Evolutionary conservation across 2,797 vertebrate genomes (phyloP).

Genomic region (Yasuhikotakia modesta): DNA sequence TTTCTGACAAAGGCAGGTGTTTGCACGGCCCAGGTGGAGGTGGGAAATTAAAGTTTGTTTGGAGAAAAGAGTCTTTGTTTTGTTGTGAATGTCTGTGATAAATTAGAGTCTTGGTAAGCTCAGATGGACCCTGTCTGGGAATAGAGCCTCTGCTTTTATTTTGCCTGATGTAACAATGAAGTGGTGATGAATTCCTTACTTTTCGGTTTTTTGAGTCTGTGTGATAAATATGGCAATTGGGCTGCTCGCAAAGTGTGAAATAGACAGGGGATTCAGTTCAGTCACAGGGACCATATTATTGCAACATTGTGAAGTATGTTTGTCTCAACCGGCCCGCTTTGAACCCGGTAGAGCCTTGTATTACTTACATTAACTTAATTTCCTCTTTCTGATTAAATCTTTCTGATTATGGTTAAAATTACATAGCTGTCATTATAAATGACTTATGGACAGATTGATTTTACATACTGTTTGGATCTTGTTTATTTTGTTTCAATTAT

Average conservation of each 20-base stretch:
- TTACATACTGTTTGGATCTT: not conserved
- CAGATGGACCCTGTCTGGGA: constrained; percentile 50
- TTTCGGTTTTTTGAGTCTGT: constrained; percentile 39
- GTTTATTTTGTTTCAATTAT: not conserved
- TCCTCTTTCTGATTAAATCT: not conserved
- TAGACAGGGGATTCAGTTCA: constrained; percentile 50
- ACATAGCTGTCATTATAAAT: too few relatives aligned
- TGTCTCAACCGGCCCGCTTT: not conserved
- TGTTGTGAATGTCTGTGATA: constrained; percentile 56
- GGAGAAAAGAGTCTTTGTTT: too few relatives aligned
- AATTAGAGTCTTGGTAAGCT: constrained; percentile 39
- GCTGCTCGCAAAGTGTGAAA: constrained; percentile 59
- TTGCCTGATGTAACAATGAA: constrained; percentile 49
- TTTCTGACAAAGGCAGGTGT: constrained; percentile 36
- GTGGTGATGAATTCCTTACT: constrained; percentile 54
- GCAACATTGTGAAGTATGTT: constrained; percentile 24
- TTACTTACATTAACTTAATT: not conserved
- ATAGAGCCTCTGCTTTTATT: constrained; percentile 52
- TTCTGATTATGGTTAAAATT: too few relatives aligned
- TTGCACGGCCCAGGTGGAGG: constrained; percentile 43
- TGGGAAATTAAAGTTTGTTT: constrained; percentile 52
- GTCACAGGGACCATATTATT: constrained; percentile 49
- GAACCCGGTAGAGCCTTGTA: not conserved
- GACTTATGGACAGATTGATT: too few relatives aligned
- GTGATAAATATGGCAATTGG: constrained; percentile 61